Evolutionary conservation across 2,797 vertebrate genomes (phyloP), one percentile per base, ranked within the genome.

Genomic region (Enteromius afrohamiltoni): DNA sequence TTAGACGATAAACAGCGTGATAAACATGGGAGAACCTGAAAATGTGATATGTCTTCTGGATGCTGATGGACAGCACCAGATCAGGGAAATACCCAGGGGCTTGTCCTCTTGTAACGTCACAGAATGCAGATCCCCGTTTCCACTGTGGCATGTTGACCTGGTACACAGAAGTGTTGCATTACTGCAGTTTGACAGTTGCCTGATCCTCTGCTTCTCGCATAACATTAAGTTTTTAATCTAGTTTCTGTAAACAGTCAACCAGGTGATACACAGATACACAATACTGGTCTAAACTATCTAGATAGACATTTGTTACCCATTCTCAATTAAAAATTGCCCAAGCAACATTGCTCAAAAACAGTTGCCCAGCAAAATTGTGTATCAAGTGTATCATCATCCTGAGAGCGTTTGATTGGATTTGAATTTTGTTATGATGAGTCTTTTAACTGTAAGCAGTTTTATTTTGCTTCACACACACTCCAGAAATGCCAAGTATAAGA

Each of bases 81-180:
- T 76, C 86, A 37, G 90, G 85, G 91, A 89, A 92, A 89, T 90
- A 85, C 88, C 89, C 87, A 37, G 47, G n/a, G 83, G 69, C 85
- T 65, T 47, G 64, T 82, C 83, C 73, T 81, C 60, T 88, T 79
- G 78, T 88, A 77, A 80, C 86, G 68, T 73, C 86, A 86, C 88
- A 85, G 86, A 90, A 93, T 92, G 86, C n/a, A 37, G 88, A 94
- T 86, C 83, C 86, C 51, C 85, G 68, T 82, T 79, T 70, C 84
- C 68, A 87, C 70, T 80, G 75, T 83, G 82, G 74, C 79, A 88
- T 77, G 53, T 51, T 80, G 77, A 77, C 79, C 85, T 83, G 67
- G 13, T 29, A 77, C 42, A 69, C 53, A 34, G 64, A 77, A 83
- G 82, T 78, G 82, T 83, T 83, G 51, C 75, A 31, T 78, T 71